Evolutionary conservation across 2,797 vertebrate genomes (phyloP), one percentile per base, ranked within the genome.

Genomic region (Hypotaenidia okinawae): DNA sequence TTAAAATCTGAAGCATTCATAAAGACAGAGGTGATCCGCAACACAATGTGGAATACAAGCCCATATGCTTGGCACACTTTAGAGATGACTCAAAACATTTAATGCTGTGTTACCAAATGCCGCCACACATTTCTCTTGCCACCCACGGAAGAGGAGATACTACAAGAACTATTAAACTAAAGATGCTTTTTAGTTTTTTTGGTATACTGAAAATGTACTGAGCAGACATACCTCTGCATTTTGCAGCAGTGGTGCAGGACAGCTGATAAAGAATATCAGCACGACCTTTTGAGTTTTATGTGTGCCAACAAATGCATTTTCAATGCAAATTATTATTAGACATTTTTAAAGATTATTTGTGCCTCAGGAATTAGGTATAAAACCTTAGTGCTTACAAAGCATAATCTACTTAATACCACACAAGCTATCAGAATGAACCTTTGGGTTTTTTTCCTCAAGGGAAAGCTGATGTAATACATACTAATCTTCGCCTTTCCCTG

Each of bases 21-120:
- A 62, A 30, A 79, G 47, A 54, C 85, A 83, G 77, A 75, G 59
- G 52, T 57, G 43, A 90, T 69, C 39, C 68, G 64, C 45, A 94
- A 86, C 52, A 90, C 68, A 85, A 22, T 2, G 30, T 86, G 61
- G 76, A 97, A 91, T 64, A 85, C 39, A 86, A 96, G 83, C 77
- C 87, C 62, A 67, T 90, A 91, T 83, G 88, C 74, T 89, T 91
- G 93, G 77, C 92, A 73, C 8, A 39, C 81, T 76, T 87, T 47
- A 47, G 23, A 73, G 77, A 97, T 87, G 82, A 97, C 86, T 94
- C 93, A 95, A 83, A 95, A 96, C 90, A 93, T 68, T 89, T 89
- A 96, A 93, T 52, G 93, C 95, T 95, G 92, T 30, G 24, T 84
- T 95, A 90, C 93, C 96, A 97, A 96, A 97, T 93, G 93, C 59